A percentile compares a stretch with the other conserved stretches of the same genome.
These are phyloP conservation scores for Drosophila nr. perissopoda DNA, from an alignment of 2,888 invertebrate genomes.

Conservation along the genomic window DNA sequence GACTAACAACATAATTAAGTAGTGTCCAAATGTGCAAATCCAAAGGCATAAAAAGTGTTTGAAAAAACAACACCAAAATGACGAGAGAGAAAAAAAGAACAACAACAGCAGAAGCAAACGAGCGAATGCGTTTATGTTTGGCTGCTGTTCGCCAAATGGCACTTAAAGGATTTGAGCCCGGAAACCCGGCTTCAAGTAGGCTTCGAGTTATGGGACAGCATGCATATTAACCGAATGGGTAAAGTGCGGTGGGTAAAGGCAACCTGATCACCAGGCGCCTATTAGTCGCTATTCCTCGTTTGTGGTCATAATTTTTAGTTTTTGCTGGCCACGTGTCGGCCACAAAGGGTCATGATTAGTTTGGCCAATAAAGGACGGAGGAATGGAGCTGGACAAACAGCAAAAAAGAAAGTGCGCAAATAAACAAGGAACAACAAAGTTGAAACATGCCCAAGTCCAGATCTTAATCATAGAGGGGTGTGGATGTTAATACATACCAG, in stretches of 20 bases:
- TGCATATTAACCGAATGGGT: conserved; percentile 31
- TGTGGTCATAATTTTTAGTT: conserved; percentile 60
- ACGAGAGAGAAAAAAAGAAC: neutral
- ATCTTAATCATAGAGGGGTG: conserved; percentile 28
- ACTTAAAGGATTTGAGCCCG: conserved; percentile 72
- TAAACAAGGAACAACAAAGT: conserved; percentile 12
- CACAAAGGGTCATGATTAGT: conserved; percentile 80
- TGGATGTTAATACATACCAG: conserved; percentile 24
- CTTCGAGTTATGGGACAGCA: conserved; percentile 46
- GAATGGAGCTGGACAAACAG: conserved; percentile 1
- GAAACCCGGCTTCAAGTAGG: conserved; percentile 56
- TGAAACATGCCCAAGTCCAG: conserved; percentile 25
- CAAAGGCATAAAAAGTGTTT: conserved; percentile 73
- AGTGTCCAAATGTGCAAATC: conserved; percentile 78
- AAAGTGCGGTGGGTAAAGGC: conserved; percentile 6
- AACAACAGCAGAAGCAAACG: conserved; percentile 20
- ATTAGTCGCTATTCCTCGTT: conserved; percentile 47
- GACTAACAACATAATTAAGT: conserved; percentile 81
- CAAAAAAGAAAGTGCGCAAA: conserved; percentile 10
- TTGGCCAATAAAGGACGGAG: conserved; percentile 48
- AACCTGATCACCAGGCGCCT: conserved; percentile 41
- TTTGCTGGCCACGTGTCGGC: conserved; percentile 69
- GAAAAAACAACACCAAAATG: conserved; percentile 32
- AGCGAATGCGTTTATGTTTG: conserved; percentile 52
- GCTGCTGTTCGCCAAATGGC: conserved; percentile 61